These are phyloP conservation scores for Isotomurus palustris DNA, from an alignment of 2,888 invertebrate species.

Conservation along the genomic window DNA sequence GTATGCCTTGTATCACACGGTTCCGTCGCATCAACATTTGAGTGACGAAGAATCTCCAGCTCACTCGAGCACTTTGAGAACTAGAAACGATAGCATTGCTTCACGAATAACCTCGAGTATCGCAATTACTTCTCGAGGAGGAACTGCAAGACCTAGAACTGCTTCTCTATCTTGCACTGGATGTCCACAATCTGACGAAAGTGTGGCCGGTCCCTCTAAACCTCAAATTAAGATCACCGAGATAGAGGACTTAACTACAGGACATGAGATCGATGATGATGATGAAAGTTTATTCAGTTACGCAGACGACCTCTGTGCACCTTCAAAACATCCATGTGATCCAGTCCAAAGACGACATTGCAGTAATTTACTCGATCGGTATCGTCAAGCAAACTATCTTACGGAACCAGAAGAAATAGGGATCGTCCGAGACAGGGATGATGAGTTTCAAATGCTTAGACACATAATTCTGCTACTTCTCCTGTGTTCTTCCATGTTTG, in stretches of 20 bases:
- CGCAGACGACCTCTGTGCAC: constrained; percentile 42
- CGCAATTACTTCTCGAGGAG: background rate
- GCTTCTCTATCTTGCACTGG: constrained; percentile 22
- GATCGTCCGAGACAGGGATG: constrained; percentile 48
- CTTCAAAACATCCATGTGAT: constrained; percentile 41
- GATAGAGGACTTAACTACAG: constrained; percentile 40
- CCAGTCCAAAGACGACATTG: constrained; percentile 44
- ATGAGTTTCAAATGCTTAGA: constrained; percentile 62
- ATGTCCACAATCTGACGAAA: constrained; percentile 20
- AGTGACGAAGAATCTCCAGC: constrained; percentile 58
- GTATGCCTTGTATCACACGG: constrained; percentile 58
- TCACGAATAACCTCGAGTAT: constrained; percentile 15
- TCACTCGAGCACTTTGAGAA: background rate
- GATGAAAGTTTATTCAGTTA: constrained; percentile 50
- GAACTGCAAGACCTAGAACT: background rate
- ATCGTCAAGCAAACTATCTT: constrained; percentile 44
- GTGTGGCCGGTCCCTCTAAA: constrained; percentile 22
- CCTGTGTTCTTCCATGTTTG: constrained; percentile 79
- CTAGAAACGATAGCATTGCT: constrained; percentile 21
- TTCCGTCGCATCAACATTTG: constrained; percentile 44
- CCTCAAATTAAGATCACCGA: constrained; percentile 32
- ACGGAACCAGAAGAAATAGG: constrained; percentile 48
- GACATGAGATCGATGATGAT: constrained; percentile 49
- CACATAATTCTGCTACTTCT: constrained; percentile 78
- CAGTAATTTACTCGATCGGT: constrained; percentile 43